Evolutionary conservation across 2,113 vertebrate genomes (phyloP).

Genomic region (Python bivittatus): DNA sequence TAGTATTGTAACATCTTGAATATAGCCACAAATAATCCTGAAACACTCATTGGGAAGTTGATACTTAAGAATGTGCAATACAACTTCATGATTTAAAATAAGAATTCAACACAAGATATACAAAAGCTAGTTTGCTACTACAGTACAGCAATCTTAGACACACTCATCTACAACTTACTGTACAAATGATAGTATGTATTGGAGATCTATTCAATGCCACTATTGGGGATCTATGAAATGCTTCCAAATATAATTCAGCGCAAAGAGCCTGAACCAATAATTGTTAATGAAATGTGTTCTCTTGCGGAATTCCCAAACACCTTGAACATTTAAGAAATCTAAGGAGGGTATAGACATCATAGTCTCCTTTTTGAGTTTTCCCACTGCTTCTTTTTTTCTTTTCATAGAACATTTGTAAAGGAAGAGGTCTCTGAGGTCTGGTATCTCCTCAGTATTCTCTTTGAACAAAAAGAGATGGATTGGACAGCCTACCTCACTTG

Average conservation of each 20-base stretch:
- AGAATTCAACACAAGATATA: slow-evolving; percentile 21
- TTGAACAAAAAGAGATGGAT: background rate
- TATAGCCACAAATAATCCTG: slow-evolving; percentile 65
- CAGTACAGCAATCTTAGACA: background rate
- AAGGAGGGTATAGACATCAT: background rate
- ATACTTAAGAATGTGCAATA: slow-evolving; percentile 61
- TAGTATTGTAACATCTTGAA: slow-evolving; percentile 61
- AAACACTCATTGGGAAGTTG: slow-evolving; percentile 60
- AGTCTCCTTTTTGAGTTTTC: background rate
- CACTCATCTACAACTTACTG: background rate
- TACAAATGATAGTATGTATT: background rate
- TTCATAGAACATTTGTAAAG: background rate
- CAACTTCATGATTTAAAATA: slow-evolving; percentile 48
- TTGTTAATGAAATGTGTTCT: background rate
- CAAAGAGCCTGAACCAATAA: background rate
- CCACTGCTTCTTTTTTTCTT: background rate
- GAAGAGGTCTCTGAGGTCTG: background rate
- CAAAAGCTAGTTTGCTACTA: background rate
- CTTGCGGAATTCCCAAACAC: background rate
- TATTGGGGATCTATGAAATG: background rate
- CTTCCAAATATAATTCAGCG: background rate
- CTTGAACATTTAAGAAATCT: background rate
- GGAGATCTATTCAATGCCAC: background rate
- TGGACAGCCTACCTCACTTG: no score
- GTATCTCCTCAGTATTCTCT: background rate